These are phyloP conservation scores for Drosophila silvestris DNA, from an alignment of 2,888 invertebrate species.

Conservation along the genomic window DNA sequence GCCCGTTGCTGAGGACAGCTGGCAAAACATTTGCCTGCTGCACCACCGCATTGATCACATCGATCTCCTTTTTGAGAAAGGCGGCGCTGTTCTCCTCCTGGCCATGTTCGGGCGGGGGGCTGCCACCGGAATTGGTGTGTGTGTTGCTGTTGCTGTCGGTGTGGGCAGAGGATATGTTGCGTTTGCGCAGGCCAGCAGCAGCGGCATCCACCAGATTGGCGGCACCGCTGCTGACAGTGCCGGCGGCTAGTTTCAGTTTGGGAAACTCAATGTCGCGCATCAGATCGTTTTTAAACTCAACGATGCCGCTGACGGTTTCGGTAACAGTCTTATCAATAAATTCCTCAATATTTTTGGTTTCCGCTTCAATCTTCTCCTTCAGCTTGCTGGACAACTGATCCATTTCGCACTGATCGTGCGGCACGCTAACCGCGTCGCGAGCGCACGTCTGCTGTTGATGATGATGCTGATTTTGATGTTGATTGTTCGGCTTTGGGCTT, in stretches of 20 bases:
- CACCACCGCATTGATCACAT: conserved; percentile 85
- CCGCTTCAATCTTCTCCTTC: conserved; percentile 84
- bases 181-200: conserved; percentile 81
- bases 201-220: conserved; percentile 54
- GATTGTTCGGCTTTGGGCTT: conserved; percentile 29
- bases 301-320: conserved; percentile 85
- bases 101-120: conserved; percentile 18
- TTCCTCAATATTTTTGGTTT: conserved; percentile 85
- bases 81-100: conserved; percentile 64
- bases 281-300: conserved; percentile 85
- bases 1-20: conserved; percentile 85
- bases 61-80: conserved; percentile 85
- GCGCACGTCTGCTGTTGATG: conserved; percentile 54
- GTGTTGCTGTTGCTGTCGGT: conserved; percentile 33
- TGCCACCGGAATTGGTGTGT: conserved; percentile 1
- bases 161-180: conserved; percentile 67
- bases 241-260: conserved; percentile 60
- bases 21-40: conserved; percentile 85
- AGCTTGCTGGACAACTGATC: conserved; percentile 84
- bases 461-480: conserved; percentile 16
- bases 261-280: conserved; percentile 83
- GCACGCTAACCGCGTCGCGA: conserved; percentile 83
- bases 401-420: conserved; percentile 85
- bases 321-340: conserved; percentile 86
- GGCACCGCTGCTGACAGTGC: conserved; percentile 48